Evolutionary conservation across 2,888 invertebrate species (phyloP).

Genomic region (Glyphotaelius pellucidus): DNA sequence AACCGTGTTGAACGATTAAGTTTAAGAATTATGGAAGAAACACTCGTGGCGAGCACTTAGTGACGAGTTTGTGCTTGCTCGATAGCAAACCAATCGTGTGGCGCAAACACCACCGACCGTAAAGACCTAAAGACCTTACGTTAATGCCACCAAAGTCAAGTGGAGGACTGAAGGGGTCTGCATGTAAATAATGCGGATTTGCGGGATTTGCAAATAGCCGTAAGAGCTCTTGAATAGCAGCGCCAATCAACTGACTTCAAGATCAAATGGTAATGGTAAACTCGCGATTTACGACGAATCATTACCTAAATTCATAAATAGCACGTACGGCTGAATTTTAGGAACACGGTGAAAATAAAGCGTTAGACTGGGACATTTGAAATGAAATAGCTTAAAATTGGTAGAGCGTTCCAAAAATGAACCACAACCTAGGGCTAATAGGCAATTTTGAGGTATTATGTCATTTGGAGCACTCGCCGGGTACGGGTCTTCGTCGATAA

Average conservation of each 20-base stretch:
- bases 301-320: background rate
- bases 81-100: background rate
- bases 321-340: background rate
- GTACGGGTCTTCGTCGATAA: too few relatives aligned
- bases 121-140: background rate
- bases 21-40: background rate
- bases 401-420: background rate
- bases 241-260: background rate
- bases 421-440: too few relatives aligned
- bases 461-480: too few relatives aligned
- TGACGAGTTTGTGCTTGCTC: background rate
- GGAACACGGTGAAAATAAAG: background rate
- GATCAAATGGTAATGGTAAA: background rate
- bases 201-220: background rate
- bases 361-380: background rate
- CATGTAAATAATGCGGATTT: background rate
- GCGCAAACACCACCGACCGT: background rate
- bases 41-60: background rate
- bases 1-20: background rate
- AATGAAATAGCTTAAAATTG: background rate
- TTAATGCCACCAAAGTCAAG: background rate
- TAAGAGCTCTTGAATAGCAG: background rate
- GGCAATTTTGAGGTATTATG: too few relatives aligned
- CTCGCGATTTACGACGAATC: background rate
- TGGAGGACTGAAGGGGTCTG: background rate